phyloP scores from a whole-genome alignment of 2,113 vertebrate species.

The Bothrops jararaca region DNA sequence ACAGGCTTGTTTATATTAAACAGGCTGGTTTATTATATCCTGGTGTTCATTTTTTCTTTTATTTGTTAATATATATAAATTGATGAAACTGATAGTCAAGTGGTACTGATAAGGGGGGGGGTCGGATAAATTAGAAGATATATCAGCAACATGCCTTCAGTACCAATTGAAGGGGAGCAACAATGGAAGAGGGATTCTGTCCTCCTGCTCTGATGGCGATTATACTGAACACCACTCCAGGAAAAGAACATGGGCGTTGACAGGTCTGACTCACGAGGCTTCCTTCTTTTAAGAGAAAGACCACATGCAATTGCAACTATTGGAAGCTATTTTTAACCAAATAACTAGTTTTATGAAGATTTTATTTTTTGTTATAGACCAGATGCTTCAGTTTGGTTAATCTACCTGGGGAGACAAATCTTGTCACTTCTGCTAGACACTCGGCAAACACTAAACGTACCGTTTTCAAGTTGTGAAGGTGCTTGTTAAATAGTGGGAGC shows the following conservation, averaged over 20 bases:
- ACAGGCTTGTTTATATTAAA: no score
- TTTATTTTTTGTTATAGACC: slow-evolving; percentile 5
- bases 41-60: no score
- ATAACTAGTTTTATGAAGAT: neutral
- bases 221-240: neutral
- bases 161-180: neutral
- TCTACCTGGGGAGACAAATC: slow-evolving; percentile 25
- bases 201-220: neutral
- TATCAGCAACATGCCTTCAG: neutral
- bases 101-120: no score
- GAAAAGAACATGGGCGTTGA: neutral
- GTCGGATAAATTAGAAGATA: neutral
- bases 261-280: neutral
- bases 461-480: slow-evolving; percentile 6
- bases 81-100: neutral
- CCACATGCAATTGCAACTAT: neutral
- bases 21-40: no score
- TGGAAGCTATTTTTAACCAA: slow-evolving; percentile 17
- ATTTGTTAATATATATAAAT: no score
- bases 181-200: neutral
- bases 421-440: slow-evolving; percentile 16
- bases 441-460: slow-evolving; percentile 37
- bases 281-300: neutral
- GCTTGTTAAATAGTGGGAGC: neutral
- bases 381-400: slow-evolving; percentile 32